Percentiles rank a stretch among this genome's conserved stretches.
Conservation (phyloP, 2,113 vertebrate species). For the Antechinus stuartii region DNA sequence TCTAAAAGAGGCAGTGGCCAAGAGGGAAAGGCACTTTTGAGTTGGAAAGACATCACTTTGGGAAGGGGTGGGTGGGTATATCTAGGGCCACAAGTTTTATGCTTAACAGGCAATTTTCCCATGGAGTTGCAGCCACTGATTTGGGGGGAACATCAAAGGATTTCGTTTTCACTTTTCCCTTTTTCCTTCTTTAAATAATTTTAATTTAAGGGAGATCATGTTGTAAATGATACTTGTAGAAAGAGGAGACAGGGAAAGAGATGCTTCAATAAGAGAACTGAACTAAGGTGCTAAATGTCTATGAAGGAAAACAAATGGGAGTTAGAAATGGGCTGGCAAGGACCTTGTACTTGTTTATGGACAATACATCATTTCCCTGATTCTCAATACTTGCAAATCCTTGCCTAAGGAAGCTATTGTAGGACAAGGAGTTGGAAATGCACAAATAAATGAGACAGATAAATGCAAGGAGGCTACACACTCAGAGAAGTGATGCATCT, state of each 20-base stretch:
- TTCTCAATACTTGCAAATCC: not conserved
- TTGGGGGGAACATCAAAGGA: not conserved
- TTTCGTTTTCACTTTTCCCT: not conserved
- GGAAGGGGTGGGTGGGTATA: not conserved
- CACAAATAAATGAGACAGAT: not conserved
- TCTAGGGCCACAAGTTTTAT: not conserved
- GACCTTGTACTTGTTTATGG: not conserved
- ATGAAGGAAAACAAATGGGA: not conserved
- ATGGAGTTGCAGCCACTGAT: not conserved
- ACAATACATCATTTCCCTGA: not conserved
- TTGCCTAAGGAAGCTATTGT: not conserved
- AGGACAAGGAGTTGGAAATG: not conserved
- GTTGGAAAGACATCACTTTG: not conserved
- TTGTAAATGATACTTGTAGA: not conserved
- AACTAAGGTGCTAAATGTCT: not conserved
- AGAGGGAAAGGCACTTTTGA: not conserved
- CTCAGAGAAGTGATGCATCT: rapidly evolving
- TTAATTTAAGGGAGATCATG: not conserved
- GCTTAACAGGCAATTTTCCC: not conserved
- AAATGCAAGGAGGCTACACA: not conserved
- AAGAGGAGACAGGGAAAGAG: not conserved
- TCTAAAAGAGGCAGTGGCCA: not conserved
- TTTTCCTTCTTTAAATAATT: not conserved
- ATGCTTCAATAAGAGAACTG: not conserved
- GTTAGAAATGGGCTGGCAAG: not conserved